These are phyloP conservation scores for Arizona elegans DNA, from an alignment of 2,113 vertebrate genomes.

Conservation along the genomic window DNA sequence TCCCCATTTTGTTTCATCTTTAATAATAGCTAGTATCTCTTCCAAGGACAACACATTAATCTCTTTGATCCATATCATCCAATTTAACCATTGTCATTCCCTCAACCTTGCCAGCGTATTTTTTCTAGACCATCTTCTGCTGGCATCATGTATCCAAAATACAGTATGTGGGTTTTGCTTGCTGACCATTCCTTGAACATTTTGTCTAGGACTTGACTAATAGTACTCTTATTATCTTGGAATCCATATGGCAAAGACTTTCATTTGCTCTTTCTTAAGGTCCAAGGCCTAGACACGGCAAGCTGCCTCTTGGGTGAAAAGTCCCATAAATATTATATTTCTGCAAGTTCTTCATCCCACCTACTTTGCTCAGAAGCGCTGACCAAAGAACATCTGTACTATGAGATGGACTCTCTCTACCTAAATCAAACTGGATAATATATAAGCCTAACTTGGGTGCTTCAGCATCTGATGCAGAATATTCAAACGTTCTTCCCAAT, in stretches of 20 bases:
- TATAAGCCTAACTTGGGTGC: background rate
- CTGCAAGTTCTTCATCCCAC: background rate
- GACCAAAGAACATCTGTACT: background rate
- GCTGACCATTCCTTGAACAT: background rate
- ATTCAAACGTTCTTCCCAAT: background rate
- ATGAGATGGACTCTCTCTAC: background rate
- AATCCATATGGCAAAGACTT: background rate
- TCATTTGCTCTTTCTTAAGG: background rate
- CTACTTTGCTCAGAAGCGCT: background rate
- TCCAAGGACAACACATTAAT: background rate
- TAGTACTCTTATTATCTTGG: background rate
- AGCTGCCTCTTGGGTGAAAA: background rate
- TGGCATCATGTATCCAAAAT: background rate
- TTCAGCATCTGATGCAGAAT: background rate
- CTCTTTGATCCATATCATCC: background rate
- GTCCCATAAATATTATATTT: background rate
- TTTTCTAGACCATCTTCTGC: background rate
- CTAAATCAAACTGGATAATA: background rate
- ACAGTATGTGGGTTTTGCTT: background rate
- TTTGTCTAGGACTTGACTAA: background rate
- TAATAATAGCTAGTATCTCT: background rate
- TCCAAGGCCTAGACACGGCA: background rate
- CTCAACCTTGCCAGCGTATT: background rate
- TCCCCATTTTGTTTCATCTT: background rate
- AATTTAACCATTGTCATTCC: background rate